Conservation (phyloP, 2,888 invertebrate genomes). For the Papilio gigon region DNA sequence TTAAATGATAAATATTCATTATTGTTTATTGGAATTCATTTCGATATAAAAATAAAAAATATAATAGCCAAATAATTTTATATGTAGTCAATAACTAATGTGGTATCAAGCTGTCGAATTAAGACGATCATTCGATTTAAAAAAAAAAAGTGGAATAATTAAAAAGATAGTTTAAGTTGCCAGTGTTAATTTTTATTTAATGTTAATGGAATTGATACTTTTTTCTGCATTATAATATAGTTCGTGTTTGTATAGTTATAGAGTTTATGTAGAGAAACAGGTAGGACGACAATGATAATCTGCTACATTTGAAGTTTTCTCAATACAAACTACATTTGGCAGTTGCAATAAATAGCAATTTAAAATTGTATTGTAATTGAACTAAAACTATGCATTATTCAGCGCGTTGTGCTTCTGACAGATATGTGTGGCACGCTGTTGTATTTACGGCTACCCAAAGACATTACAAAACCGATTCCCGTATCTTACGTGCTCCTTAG, state of each 20-base stretch:
- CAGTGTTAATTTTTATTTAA: too few species aligned
- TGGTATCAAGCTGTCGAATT: too few species aligned
- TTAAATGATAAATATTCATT: not conserved
- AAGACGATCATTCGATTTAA: too few species aligned
- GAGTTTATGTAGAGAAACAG: too few species aligned
- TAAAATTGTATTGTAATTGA: constrained; percentile 40
- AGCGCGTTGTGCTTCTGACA: constrained; percentile 41
- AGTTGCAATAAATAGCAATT: constrained; percentile 24
- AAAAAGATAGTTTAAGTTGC: too few species aligned
- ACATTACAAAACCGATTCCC: constrained; percentile 82
- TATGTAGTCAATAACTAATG: too few species aligned
- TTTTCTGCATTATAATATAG: too few species aligned
- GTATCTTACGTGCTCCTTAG: constrained; percentile 80
- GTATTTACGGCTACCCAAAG: constrained; percentile 81
- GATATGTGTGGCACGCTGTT: constrained; percentile 68
- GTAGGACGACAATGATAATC: too few species aligned
- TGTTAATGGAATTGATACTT: too few species aligned
- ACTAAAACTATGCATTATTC: constrained; percentile 39
- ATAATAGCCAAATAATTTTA: too few species aligned
- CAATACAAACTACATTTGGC: not conserved
- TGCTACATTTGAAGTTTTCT: constrained; percentile 2
- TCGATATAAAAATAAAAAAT: not conserved
- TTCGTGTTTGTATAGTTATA: too few species aligned
- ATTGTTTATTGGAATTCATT: not conserved
- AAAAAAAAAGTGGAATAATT: too few species aligned